A percentile compares a stretch with the other conserved stretches of the same genome.
Conservation (phyloP, 2,888 invertebrate species). For the Acanthosepion pharaonis region DNA sequence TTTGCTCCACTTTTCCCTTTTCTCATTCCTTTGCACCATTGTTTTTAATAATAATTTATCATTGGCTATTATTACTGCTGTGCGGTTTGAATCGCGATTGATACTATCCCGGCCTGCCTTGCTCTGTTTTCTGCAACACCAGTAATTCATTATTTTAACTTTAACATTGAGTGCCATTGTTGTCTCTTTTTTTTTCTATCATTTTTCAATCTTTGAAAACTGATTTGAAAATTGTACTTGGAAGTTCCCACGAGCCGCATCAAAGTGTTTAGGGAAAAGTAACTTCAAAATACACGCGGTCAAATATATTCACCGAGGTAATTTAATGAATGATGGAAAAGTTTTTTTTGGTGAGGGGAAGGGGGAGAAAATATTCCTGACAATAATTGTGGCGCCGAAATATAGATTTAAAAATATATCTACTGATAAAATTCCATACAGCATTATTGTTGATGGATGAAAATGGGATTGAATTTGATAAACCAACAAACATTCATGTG, state of each 20-base stretch:
- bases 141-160: not conserved
- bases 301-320: not conserved
- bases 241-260: not conserved
- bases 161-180: not conserved
- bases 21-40: not conserved
- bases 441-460: not conserved
- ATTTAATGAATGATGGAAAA: not conserved
- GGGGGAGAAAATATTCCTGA: not conserved
- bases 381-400: not conserved
- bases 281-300: not conserved
- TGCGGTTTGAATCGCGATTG: not conserved
- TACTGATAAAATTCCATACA: too few relatives aligned
- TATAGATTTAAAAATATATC: not conserved
- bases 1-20: not conserved
- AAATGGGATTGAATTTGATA: not conserved
- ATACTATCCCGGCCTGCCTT: not conserved
- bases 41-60: not conserved
- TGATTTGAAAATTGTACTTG: not conserved
- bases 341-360: not conserved
- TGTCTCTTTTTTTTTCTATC: not conserved
- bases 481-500: not conserved
- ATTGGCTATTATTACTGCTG: not conserved
- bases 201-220: not conserved
- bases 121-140: not conserved
- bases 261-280: not conserved